Conservation (phyloP, 1,140 invertebrate species). For the Magallana ariakensis region DNA sequence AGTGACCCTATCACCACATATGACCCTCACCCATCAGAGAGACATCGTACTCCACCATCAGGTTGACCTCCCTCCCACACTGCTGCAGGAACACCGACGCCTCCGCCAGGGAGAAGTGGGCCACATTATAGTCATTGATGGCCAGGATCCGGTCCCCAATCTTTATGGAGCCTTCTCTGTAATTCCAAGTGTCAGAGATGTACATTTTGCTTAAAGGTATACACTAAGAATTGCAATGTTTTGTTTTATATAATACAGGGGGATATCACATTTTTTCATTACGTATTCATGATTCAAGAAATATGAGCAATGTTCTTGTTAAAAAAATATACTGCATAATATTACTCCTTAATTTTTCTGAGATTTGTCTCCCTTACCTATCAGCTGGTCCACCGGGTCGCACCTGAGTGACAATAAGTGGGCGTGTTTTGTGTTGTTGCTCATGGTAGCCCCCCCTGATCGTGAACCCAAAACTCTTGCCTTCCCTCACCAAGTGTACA, state of each 20-base stretch:
- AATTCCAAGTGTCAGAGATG: constrained; percentile 48
- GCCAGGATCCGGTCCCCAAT: constrained; percentile 90
- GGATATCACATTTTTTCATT: no score
- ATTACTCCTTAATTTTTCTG: no score
- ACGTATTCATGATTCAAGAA: no score
- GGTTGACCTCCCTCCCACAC: constrained; percentile 73
- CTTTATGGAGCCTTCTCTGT: constrained; percentile 88
- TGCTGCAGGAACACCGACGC: constrained; percentile 80
- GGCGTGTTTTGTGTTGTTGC: constrained; percentile 83
- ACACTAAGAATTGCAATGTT: no score
- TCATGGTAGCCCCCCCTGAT: constrained; percentile 89
- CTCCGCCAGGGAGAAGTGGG: constrained; percentile 81
- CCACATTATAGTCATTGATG: constrained; percentile 86
- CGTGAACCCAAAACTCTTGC: constrained; percentile 92
- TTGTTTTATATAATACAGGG: no score
- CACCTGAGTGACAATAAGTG: constrained; percentile 93
- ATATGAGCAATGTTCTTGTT: no score
- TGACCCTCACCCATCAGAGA: constrained; percentile 84
- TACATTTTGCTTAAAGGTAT: no score
- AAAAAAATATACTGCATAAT: no score
- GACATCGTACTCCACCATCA: constrained; percentile 92
- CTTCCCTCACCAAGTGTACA: constrained; percentile 85
- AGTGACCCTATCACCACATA: not conserved
- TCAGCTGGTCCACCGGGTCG: constrained; percentile 93
- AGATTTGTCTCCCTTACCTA: constrained; percentile 80